Conservation (phyloP, 2,797 vertebrate species). For the Ctenosaura bakeri region DNA sequence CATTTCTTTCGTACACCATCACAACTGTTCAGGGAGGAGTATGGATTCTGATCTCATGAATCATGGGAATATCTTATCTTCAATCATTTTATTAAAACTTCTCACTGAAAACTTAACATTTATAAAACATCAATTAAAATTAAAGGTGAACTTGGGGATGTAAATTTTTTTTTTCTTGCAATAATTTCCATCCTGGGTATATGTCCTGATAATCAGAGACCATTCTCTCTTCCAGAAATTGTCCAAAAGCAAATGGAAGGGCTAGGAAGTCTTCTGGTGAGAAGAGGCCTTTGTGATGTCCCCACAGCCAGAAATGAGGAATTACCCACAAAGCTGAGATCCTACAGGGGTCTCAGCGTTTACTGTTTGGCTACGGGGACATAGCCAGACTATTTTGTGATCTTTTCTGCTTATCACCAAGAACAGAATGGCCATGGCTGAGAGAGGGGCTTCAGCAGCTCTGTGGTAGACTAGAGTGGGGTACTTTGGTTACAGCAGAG, state of each 20-base stretch:
- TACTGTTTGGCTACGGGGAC: too few species aligned
- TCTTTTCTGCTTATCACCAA: too few species aligned
- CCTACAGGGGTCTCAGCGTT: too few species aligned
- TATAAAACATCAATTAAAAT: not conserved
- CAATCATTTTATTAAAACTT: not conserved
- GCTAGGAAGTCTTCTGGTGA: constrained; percentile 31
- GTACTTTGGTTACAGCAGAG: too few species aligned
- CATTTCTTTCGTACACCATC: not conserved
- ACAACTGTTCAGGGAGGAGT: not conserved
- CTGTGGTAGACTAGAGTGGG: too few species aligned
- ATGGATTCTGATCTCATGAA: constrained; percentile 3
- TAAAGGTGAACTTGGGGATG: constrained; percentile 11
- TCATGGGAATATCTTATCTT: not conserved
- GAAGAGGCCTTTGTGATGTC: constrained; percentile 52
- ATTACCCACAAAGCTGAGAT: too few species aligned
- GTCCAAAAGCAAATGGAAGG: constrained; percentile 56
- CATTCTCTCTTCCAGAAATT: constrained; percentile 21
- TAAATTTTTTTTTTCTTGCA: not conserved
- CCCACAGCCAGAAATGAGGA: too few species aligned
- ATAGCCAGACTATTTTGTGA: too few species aligned
- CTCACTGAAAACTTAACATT: not conserved
- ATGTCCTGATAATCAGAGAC: constrained; percentile 26
- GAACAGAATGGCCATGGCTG: too few species aligned
- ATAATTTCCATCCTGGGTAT: not conserved
- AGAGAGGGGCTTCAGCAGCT: too few species aligned